A percentile compares a stretch with the other conserved stretches of the same genome.
Evolutionary conservation across 2,797 vertebrate genomes (phyloP).

Genomic region (Mus spretus): DNA sequence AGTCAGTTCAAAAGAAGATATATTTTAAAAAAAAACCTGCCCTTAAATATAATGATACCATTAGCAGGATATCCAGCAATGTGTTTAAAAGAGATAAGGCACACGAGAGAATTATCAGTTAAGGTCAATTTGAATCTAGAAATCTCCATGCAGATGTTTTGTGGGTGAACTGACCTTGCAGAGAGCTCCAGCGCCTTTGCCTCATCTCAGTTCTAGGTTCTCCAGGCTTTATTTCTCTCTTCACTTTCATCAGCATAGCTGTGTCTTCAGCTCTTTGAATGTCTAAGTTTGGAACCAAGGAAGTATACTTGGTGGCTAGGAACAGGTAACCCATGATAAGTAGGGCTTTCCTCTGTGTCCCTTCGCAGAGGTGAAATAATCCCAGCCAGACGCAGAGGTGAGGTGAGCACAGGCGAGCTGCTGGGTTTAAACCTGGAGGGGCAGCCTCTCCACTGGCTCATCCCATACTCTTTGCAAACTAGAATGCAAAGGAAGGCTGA

Average conservation of each 20-base stretch:
- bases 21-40: background rate
- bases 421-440: background rate
- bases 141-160: background rate
- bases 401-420: background rate
- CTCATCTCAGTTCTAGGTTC: background rate
- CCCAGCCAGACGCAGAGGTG: background rate
- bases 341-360: background rate
- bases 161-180: background rate
- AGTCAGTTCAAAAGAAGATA: background rate
- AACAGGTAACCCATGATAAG: background rate
- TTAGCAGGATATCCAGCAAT: background rate
- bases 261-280: background rate
- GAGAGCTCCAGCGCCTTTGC: background rate
- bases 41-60: background rate
- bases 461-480: background rate
- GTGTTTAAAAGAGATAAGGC: constrained; percentile 3
- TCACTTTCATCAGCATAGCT: background rate
- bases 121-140: background rate
- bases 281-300: background rate
- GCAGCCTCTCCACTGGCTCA: background rate
- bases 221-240: background rate
- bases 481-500: background rate
- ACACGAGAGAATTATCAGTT: background rate
- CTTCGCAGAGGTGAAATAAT: background rate
- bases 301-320: background rate